Evolutionary conservation across 2,888 invertebrate species (phyloP), one percentile per base, ranked within the genome.

Genomic region (Meta bourneti): DNA sequence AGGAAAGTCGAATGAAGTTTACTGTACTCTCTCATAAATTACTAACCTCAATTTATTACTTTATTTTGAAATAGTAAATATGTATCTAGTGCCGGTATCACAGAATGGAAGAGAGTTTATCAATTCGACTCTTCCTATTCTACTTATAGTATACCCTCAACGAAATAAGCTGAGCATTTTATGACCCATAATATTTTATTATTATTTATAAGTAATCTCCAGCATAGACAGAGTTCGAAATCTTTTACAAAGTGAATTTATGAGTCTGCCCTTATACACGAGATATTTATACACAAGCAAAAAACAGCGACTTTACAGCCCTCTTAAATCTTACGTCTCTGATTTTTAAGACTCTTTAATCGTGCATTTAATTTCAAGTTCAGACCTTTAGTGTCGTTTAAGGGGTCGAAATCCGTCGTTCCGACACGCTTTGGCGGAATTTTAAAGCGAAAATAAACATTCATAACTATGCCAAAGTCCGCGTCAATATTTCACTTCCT

Each of bases 261-360:
- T 70, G 49, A 70, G 11, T 52, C 49, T 20, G 19, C 11, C 19
- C 48, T 74, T n/a, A 9, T 72, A 11, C 34, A 20, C 6, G 54
- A 51, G 16, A 72, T 54, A 52, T 74, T 51, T 52, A 54, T 51
- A 71, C 9, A 71, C 16, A 74, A 8, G 34, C 19, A 85, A 52
- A 87, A 49, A 71, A 71, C 48, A 34, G 72, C 13, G 48, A 51
- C 11, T 79, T 78, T 87, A 72, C 70, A 70, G 11, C 51, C 13
- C n/a, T 52, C 20, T 48, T 81, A 81, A 88, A 88, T 81, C 48
- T 75, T 74, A 8, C 51, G 54, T 48, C 19, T 54, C 49, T 77
- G 51, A 83, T 89, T 77, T 83, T 78, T 71, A 83, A 83, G 9
- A 51, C 89, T 34, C 16, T 83, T 71, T 83, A 83, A 78, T 83